A percentile compares a stretch with the other conserved stretches of the same genome.
These are phyloP conservation scores for Cariama cristata DNA, from an alignment of 2,113 vertebrate genomes.

Conservation along the genomic window DNA sequence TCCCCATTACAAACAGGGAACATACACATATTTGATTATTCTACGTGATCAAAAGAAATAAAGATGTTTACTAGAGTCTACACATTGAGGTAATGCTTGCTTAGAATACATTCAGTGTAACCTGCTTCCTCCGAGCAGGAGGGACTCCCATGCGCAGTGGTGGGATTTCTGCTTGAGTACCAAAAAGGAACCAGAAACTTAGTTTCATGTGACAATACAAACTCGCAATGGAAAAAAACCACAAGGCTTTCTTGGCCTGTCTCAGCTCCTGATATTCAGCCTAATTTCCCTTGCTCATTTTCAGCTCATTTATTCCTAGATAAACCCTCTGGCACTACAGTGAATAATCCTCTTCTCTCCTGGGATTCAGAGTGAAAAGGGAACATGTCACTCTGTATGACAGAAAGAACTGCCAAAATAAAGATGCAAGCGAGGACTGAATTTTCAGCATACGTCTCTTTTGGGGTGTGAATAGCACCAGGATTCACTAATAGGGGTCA, in stretches of 20 bases:
- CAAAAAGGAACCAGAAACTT: background rate
- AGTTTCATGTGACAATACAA: background rate
- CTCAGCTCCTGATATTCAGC: background rate
- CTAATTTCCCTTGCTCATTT: constrained; percentile 55
- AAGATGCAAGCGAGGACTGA: constrained; percentile 16
- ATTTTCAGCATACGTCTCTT: constrained; percentile 6
- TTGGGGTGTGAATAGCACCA: constrained; percentile 13
- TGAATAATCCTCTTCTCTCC: constrained; percentile 50
- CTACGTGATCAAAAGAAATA: background rate
- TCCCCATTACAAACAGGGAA: background rate
- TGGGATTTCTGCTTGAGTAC: background rate
- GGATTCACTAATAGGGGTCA: constrained; percentile 44
- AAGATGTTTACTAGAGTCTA: background rate
- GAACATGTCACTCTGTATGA: constrained; percentile 37
- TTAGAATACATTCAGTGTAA: background rate
- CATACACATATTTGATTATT: background rate
- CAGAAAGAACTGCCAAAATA: constrained; percentile 44
- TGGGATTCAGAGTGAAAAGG: constrained; percentile 38
- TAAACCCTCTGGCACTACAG: constrained; percentile 33
- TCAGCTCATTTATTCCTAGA: constrained; percentile 57
- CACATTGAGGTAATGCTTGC: fast-evolving
- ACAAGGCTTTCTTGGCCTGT: background rate
- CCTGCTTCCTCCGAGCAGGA: background rate
- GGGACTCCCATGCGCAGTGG: background rate
- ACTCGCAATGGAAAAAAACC: background rate